Base-by-base conservation (phyloP, 2,113 vertebrate species). In the Atrichornis clamosus region DNA sequence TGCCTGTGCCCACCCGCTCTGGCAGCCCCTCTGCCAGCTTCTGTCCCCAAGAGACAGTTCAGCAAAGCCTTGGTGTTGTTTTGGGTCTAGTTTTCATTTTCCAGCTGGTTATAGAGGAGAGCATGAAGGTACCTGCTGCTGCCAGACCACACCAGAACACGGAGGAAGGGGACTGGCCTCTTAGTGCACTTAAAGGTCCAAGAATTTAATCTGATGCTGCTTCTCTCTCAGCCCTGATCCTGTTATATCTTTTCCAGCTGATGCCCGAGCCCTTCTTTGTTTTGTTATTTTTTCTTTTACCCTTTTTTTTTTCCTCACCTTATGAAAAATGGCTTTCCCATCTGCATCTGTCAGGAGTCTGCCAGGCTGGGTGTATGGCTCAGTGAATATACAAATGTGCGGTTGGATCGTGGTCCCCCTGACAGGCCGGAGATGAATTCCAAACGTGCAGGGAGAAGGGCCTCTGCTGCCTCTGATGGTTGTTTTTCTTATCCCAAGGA, bases 241-340 rank as follows among this genome's bases (percentile, higher is more conserved):
- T 80, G 53, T 56, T 52, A 58, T 84, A 37, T 90, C 87, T 91
- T 93, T 90, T 95, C 93, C 64, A 89, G 91, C 64, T 95, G 84
- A 73, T 37, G n/a, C 73, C 76, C 56, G 68, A 89, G 46, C 46
- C 65, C 47, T 15, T 92, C 85, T 84, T 84, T 93, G 56, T 52
- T 89, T 76, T 91, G 26, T 27, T 77, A 7, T 35, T 42, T 63
- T 62, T 16, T 17, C 3, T 78, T 84, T 76, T 68, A 22, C 65
- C 35, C 20, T 58, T 67, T 77, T 91, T 67, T 77, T 91, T 33
- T 37, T 5, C 20, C 70, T 83, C 32, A 89, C 91, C 91, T 96
- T 87, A 94, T 97, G 97, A 97, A 97, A 97, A 97, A 97, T 97
- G 96, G 93, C 87, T 96, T 96, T 97, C 93, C 94, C 95, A 94